A percentile compares a stretch with the other conserved stretches of the same genome.
These are phyloP conservation scores for Xestoiulus laeticollis DNA, from an alignment of 2,888 invertebrate species.

Conservation along the genomic window DNA sequence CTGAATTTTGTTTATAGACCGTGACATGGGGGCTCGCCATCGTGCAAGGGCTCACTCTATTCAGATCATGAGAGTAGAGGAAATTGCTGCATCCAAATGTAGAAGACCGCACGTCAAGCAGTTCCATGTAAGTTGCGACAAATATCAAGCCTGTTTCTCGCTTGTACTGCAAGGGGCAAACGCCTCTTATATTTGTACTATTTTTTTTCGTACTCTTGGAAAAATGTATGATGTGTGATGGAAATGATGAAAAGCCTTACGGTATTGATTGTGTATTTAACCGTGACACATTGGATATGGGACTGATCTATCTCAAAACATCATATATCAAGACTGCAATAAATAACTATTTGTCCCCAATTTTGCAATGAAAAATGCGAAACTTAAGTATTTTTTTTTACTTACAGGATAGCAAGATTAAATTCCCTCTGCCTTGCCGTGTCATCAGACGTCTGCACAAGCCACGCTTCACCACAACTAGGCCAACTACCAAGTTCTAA, in stretches of 20 bases:
- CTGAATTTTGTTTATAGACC: slow-evolving; percentile 66
- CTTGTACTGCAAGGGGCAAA: no score
- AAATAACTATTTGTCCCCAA: background rate
- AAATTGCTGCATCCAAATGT: slow-evolving; percentile 87
- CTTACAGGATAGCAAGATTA: slow-evolving; percentile 80
- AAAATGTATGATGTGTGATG: background rate
- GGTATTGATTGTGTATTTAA: slow-evolving; percentile 16
- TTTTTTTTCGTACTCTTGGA: no score
- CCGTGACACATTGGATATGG: slow-evolving; percentile 32
- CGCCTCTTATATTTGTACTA: background rate
- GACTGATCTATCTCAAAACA: slow-evolving; percentile 9
- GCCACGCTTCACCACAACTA: slow-evolving; percentile 68
- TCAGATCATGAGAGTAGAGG: slow-evolving; percentile 96
- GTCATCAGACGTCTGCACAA: slow-evolving; percentile 67
- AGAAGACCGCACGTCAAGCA: slow-evolving; percentile 95
- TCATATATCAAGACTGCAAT: no score
- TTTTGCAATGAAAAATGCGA: background rate
- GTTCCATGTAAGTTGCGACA: slow-evolving; percentile 79
- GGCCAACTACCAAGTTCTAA: slow-evolving; percentile 62
- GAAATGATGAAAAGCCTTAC: slow-evolving; percentile 32
- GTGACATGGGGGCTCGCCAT: slow-evolving; percentile 98
- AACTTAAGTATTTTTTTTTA: slow-evolving; percentile 50
- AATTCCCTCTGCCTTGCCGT: slow-evolving; percentile 89
- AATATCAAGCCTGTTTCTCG: no score
- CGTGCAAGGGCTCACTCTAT: slow-evolving; percentile 97